Evolutionary conservation across 2,888 invertebrate genomes (phyloP).

Genomic region (Rhaphigaster nebulosa): DNA sequence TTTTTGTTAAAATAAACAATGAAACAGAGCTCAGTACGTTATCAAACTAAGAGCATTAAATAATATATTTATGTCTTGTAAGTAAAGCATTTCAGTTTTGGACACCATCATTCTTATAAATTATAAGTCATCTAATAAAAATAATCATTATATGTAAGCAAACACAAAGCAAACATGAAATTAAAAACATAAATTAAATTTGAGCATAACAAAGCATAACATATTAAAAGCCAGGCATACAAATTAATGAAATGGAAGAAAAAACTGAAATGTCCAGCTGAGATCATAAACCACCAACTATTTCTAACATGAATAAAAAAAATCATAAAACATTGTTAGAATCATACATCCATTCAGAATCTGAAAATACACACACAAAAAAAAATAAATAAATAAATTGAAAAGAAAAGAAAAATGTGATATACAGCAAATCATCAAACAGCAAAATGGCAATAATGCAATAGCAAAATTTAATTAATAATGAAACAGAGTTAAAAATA

Average conservation of each 20-base stretch:
- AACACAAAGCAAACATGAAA: conserved; percentile 38
- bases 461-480: conserved; percentile 44
- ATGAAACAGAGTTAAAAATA: not conserved
- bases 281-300: conserved; percentile 32
- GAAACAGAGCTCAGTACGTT: no score
- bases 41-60: not conserved
- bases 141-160: conserved; percentile 27
- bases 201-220: conserved; percentile 54
- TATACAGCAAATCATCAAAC: conserved; percentile 12
- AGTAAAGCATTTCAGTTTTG: not conserved
- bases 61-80: not conserved
- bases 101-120: not conserved
- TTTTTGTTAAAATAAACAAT: no score
- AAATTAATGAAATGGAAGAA: not conserved
- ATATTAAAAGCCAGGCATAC: conserved; percentile 53
- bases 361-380: not conserved
- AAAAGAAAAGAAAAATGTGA: not conserved
- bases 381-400: no score
- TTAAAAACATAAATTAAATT: conserved; percentile 27
- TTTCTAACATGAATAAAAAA: conserved; percentile 35
- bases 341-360: not conserved
- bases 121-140: not conserved
- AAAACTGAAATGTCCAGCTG: not conserved
- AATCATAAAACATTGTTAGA: not conserved
- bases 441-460: conserved; percentile 56